Evolutionary conservation across 2,888 invertebrate genomes (phyloP), one percentile per base, ranked within the genome.

Genomic region (Eilema caniola): DNA sequence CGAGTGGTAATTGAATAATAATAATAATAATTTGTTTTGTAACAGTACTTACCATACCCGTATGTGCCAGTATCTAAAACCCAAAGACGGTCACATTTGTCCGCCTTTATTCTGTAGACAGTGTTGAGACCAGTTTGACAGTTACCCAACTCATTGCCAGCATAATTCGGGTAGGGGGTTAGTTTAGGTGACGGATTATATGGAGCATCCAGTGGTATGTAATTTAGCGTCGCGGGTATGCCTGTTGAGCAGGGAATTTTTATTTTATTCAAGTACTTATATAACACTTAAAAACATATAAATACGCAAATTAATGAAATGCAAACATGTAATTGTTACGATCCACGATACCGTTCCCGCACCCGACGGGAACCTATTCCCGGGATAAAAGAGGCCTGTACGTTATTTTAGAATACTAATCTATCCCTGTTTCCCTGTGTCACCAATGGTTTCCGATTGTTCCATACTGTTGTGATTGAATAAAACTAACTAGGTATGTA

Each of bases 61-160:
- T 97, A 96, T 60, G 98, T 98, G 69, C 98, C 98, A 23, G 97
- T 97, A 85, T 98, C 98, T 68, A 98, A 89, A 0, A 98, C 97
- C 98, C 98, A 98, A 0, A 98, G 96, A 66, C 98, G 96, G 79
- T 97, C 97, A 85, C 98, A 98, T 77, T 96, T 95, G 80, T 98
- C 98, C 0, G 96, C 98, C 84, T 97, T 97, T 77, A 98, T 96
- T 84, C 98, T 96, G 90, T 98, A 98, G 7, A 97, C 98, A 0
- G 98, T 98, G 68, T 96, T 97, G 14, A 98, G 95, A 23, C 97
- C 97, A 72, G 91, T 96, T 70, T 97, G 96, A 82, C 98, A 98
- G 88, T 97, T 97, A 20, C 97, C 98, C 62, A 97, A 95, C 77
- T 96, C 96, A 84, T 98, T 98, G 84, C 96, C 96, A 61, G 96